Base-by-base conservation (phyloP, 2,888 invertebrate species). In the Acrobasis suavella region DNA sequence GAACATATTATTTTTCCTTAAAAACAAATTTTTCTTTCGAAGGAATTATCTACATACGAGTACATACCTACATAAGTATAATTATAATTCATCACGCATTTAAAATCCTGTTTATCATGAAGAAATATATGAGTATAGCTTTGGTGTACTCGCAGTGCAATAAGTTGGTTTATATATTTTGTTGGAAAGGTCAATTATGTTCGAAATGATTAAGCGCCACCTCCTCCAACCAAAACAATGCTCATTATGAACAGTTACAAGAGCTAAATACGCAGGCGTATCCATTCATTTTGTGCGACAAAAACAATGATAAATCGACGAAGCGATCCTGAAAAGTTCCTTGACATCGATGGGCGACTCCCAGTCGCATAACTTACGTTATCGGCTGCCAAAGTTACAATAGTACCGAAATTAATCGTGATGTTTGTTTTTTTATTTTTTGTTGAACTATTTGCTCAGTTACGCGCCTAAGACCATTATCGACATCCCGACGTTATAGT, bases 281-380 rank as follows among this genome's bases (percentile, higher is more conserved):
- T 74, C 75, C 79, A 78, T 79, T 79, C 69, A 73, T 80, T 77
- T 68, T 68, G 66, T 71, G 76, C 72, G 79, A 83, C 85, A 88
- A 89, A 89, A 87, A 87, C 81, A 74, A 82, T 87, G 89, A 91
- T 89, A 80, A 82, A 90, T 91, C 78, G 77, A 80, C 69, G 74
- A 72, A 78, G 72, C 76, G 74, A 76, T 81, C 78, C 78, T 78
- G 72, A 77, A 77, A 76, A 79, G 83, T 80, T 84, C 79, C 73
- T 83, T 81, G 85, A 85, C 82, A 78, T 82, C 76, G 69, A 68
- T 79, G 76, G 77, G 77, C 77, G 78, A 77, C 72, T 67, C 64
- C 62, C 65, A 67, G 72, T 65, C 73, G 72, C 70, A 73, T 74
- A 75, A 74, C 63, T 71, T 66, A 73, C 72, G 67, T 73, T 80